Percentiles rank a stretch among this genome's conserved stretches.
phyloP scores from a whole-genome alignment of 1,140 invertebrate genomes.

The Coelopa frigida region DNA sequence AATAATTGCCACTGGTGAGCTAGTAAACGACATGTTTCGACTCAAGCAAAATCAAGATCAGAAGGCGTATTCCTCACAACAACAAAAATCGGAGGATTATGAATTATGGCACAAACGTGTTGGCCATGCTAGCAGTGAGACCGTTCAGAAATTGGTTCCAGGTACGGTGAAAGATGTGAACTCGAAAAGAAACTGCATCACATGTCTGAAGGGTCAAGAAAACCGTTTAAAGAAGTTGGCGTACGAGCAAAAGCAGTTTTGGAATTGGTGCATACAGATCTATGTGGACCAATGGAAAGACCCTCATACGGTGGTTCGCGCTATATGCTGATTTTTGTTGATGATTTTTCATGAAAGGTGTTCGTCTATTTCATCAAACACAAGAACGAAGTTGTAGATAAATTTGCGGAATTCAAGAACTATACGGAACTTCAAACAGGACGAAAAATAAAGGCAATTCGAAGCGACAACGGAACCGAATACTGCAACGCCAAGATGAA shows the following conservation, averaged over 20 bases:
- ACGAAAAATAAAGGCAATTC: constrained; percentile 15
- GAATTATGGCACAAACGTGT: too few relatives aligned
- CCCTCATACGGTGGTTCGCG: constrained; percentile 20
- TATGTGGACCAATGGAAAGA: constrained; percentile 33
- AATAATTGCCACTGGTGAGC: too few relatives aligned
- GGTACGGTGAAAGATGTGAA: too few relatives aligned
- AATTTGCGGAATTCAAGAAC: constrained; percentile 3
- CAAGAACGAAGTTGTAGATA: too few relatives aligned
- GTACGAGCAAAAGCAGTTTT: background rate
- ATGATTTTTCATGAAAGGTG: constrained; percentile 16
- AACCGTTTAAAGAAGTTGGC: constrained; percentile 4
- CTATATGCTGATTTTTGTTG: constrained; percentile 34
- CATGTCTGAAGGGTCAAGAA: too few relatives aligned
- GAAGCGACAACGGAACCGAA: constrained; percentile 31
- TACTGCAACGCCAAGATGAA: constrained; percentile 17
- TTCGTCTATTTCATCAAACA: constrained; percentile 4
- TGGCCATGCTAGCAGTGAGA: too few relatives aligned
- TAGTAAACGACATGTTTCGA: too few relatives aligned
- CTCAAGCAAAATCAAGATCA: too few relatives aligned
- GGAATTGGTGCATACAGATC: constrained; percentile 20
- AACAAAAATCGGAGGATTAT: too few relatives aligned
- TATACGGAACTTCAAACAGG: constrained; percentile 6
- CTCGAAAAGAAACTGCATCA: too few relatives aligned
- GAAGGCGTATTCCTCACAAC: too few relatives aligned
- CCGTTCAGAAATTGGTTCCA: too few relatives aligned